phyloP scores from a whole-genome alignment of 2,113 vertebrate species.

The Daubentonia madagascariensis region DNA sequence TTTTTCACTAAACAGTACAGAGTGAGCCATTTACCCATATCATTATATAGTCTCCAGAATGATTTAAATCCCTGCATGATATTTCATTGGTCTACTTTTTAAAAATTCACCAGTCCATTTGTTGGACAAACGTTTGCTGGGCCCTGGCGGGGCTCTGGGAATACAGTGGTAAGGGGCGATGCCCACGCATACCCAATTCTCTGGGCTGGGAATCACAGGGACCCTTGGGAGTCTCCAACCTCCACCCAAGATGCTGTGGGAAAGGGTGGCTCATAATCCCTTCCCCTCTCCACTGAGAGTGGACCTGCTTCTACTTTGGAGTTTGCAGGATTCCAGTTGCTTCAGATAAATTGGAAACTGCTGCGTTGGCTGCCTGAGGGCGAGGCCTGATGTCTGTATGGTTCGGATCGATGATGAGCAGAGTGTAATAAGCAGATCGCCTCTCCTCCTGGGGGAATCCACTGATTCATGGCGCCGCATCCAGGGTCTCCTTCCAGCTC shows the following conservation, averaged over 20 bases:
- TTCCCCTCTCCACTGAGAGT: fast-evolving
- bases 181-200: fast-evolving
- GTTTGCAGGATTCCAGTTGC: background rate
- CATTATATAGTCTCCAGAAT: background rate
- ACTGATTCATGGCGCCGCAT: constrained; percentile 34
- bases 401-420: background rate
- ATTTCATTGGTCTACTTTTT: background rate
- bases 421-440: background rate
- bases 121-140: background rate
- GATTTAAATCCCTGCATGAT: background rate
- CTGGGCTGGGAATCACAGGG: background rate
- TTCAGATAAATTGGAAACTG: background rate
- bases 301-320: background rate
- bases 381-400: background rate
- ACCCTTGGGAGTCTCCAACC: fast-evolving
- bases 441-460: background rate
- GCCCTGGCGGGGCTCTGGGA: background rate
- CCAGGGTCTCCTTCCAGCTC: background rate
- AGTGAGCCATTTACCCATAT: background rate
- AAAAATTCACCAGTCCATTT: background rate
- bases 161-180: fast-evolving
- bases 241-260: background rate
- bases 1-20: background rate
- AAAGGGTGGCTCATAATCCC: fast-evolving
- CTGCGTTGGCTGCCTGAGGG: background rate